These are phyloP conservation scores for Candoia aspera DNA, from an alignment of 2,113 vertebrate species.

Conservation along the genomic window DNA sequence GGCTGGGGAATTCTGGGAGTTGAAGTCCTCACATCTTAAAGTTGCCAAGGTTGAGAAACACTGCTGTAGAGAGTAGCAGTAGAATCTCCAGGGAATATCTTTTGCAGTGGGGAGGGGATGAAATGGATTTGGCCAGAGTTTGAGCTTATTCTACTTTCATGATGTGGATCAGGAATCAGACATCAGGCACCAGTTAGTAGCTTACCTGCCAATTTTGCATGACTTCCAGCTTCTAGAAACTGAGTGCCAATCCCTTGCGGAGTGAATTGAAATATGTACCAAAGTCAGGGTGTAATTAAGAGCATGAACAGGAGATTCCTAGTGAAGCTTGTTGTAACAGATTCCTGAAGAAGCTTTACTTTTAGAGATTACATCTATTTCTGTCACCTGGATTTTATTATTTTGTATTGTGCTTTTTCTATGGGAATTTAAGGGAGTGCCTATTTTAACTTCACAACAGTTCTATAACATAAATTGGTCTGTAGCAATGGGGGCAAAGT, in stretches of 20 bases:
- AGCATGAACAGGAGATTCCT: background rate
- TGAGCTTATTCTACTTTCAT: background rate
- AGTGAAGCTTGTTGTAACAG: background rate
- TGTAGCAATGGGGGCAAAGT: background rate
- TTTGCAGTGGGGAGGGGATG: background rate
- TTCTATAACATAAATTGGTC: background rate
- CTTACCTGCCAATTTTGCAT: background rate
- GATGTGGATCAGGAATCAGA: background rate
- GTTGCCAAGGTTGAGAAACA: too few relatives aligned
- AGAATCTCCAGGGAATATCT: background rate
- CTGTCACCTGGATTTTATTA: background rate
- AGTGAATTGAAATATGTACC: background rate
- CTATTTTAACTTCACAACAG: background rate
- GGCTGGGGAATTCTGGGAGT: background rate
- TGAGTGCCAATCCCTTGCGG: background rate
- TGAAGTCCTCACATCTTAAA: background rate
- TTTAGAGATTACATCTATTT: background rate
- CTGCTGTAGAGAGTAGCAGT: background rate
- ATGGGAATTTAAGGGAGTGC: background rate
- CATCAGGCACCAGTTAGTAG: background rate
- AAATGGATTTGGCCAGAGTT: background rate
- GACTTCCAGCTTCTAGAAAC: background rate
- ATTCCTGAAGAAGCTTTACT: background rate
- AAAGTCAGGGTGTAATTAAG: background rate
- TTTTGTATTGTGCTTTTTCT: background rate